Percentiles rank a stretch among this genome's conserved stretches.
These are phyloP conservation scores for Xylota segnis DNA, from an alignment of 2,888 invertebrate species.

Conservation along the genomic window DNA sequence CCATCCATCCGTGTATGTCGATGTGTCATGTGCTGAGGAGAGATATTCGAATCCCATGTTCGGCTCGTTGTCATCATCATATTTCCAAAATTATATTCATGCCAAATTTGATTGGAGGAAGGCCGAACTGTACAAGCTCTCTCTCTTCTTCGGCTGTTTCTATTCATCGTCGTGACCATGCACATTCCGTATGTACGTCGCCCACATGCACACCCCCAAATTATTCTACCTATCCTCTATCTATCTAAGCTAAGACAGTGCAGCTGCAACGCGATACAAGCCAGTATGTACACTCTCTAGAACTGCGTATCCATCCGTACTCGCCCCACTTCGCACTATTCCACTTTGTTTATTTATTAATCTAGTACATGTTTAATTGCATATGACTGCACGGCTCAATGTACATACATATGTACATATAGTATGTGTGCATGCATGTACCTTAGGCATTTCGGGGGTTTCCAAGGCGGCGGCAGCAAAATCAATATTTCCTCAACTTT, in stretches of 20 bases:
- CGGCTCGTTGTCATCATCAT: conserved; percentile 49
- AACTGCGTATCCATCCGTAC: conserved; percentile 45
- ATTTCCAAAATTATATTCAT: conserved; percentile 70
- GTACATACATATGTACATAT: background rate
- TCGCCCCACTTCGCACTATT: conserved; percentile 55
- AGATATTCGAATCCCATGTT: conserved; percentile 21
- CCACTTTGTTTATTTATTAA: conserved; percentile 64
- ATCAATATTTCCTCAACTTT: conserved; percentile 58
- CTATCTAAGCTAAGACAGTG: conserved; percentile 60
- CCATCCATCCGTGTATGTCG: conserved; percentile 21
- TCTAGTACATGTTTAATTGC: conserved; percentile 24
- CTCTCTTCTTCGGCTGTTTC: conserved; percentile 15
- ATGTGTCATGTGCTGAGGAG: conserved; percentile 33
- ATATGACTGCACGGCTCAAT: background rate
- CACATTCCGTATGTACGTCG: background rate
- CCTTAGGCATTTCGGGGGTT: conserved; percentile 26
- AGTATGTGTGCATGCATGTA: too few relatives aligned
- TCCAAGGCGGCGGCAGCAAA: conserved; percentile 44
- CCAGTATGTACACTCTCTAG: conserved; percentile 38
- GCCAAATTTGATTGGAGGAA: conserved; percentile 68
- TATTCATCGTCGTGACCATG: conserved; percentile 15
- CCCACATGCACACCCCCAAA: conserved; percentile 5
- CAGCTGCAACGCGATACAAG: conserved; percentile 53
- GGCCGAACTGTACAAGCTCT: conserved; percentile 16
- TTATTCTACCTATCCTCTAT: conserved; percentile 1